phyloP scores from a whole-genome alignment of 1,140 invertebrate genomes.

The Subanguina moxae region DNA sequence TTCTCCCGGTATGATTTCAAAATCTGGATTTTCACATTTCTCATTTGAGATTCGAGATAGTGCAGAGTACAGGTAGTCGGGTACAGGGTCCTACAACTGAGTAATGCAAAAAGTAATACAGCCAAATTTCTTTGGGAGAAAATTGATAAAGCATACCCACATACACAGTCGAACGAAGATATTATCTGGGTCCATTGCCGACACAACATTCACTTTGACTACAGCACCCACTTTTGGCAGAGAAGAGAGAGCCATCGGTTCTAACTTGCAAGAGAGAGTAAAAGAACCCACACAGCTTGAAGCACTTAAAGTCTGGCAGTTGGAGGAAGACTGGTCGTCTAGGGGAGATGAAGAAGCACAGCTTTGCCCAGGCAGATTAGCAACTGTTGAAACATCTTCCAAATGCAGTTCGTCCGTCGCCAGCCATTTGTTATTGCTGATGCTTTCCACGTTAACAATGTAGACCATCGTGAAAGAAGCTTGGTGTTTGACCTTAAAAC shows the following conservation, averaged over 20 bases:
- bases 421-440: background rate
- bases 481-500: slow-evolving; percentile 9
- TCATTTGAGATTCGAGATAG: background rate
- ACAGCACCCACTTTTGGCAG: slow-evolving; percentile 12
- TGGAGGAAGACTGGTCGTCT: background rate
- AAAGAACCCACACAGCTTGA: background rate
- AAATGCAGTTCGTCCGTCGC: background rate
- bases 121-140: no score
- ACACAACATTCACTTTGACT: slow-evolving; percentile 15
- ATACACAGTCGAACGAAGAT: slow-evolving; percentile 22
- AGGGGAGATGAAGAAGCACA: no score
- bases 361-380: background rate
- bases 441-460: slow-evolving; percentile 11
- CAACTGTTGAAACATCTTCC: background rate
- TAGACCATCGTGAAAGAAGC: slow-evolving; percentile 16
- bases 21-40: background rate
- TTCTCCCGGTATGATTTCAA: slow-evolving; percentile 11
- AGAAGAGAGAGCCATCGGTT: slow-evolving; percentile 17
- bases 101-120: no score
- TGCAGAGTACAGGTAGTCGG: slow-evolving; percentile 18
- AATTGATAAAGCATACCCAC: slow-evolving; percentile 14
- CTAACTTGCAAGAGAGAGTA: background rate
- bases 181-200: slow-evolving; percentile 26
- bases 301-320: background rate
- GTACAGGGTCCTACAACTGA: slow-evolving; percentile 27